Percentiles rank a stretch among this genome's conserved stretches.
Evolutionary conservation across 2,113 vertebrate genomes (phyloP).

Genomic region (Hylia prasina): DNA sequence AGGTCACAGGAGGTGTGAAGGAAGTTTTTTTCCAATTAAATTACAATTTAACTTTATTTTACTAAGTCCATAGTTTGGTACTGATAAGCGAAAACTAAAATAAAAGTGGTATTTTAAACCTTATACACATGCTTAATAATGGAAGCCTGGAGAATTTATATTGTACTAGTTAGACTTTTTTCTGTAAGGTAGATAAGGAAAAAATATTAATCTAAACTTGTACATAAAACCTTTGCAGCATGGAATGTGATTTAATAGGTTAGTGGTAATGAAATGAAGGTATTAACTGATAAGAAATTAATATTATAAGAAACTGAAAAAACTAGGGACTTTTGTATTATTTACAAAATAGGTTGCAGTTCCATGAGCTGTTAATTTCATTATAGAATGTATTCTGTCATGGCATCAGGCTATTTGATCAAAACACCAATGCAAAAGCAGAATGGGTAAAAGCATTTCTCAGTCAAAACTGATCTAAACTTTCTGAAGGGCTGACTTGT

Average conservation of each 20-base stretch:
- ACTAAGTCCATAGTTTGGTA: neutral
- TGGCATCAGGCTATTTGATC: neutral
- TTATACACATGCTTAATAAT: neutral
- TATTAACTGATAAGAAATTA: neutral
- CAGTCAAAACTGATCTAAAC: neutral
- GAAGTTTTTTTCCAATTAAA: neutral
- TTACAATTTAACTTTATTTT: neutral
- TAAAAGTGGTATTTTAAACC: neutral
- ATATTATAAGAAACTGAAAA: neutral
- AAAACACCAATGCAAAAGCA: neutral
- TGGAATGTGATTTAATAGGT: neutral
- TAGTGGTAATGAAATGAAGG: neutral
- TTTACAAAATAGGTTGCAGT: neutral
- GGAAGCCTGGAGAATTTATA: neutral
- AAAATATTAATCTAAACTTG: neutral
- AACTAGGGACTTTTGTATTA: neutral
- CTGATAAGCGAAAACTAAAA: neutral
- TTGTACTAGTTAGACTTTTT: neutral
- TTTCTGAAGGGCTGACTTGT: neutral
- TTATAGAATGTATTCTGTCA: neutral
- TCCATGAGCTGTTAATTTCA: neutral
- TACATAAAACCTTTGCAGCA: neutral
- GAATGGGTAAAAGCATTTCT: neutral
- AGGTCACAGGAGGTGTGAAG: neutral
- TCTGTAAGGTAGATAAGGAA: neutral